phyloP scores from a whole-genome alignment of 2,797 vertebrate genomes.

The Alauda arvensis region DNA sequence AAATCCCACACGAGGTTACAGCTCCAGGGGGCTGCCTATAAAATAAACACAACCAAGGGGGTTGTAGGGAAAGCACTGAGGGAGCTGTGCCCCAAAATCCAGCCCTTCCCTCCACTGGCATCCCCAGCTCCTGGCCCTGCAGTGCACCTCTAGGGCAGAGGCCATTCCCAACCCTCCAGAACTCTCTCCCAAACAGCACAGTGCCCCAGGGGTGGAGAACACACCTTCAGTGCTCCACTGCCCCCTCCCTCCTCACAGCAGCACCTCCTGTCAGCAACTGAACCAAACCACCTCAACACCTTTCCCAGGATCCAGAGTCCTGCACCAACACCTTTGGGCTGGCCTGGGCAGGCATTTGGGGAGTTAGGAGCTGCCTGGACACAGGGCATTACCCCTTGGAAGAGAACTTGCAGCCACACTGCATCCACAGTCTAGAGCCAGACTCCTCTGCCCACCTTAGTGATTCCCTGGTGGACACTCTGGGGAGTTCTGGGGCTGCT shows the following conservation, averaged over 20 bases:
- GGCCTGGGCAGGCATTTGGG: neutral
- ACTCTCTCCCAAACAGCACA: rapidly evolving
- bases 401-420: neutral
- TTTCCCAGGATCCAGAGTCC: neutral
- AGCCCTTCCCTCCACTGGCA: neutral
- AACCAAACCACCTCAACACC: neutral
- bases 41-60: conserved; percentile 43
- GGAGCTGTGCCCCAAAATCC: neutral
- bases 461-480: neutral
- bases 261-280: neutral
- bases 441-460: conserved; percentile 48
- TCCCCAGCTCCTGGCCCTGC: neutral
- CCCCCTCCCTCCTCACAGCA: neutral
- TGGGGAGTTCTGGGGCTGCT: neutral
- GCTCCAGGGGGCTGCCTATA: conserved; percentile 53
- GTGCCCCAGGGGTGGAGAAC: neutral
- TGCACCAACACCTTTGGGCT: neutral
- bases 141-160: rapidly evolving
- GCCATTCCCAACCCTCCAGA: neutral
- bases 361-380: neutral
- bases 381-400: neutral
- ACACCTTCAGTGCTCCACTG: rapidly evolving
- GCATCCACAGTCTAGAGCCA: neutral
- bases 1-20: conserved; percentile 57
- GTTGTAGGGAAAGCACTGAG: neutral